Evolutionary conservation across 2,888 invertebrate species (phyloP).

Genomic region (Eristalis intricaria): DNA sequence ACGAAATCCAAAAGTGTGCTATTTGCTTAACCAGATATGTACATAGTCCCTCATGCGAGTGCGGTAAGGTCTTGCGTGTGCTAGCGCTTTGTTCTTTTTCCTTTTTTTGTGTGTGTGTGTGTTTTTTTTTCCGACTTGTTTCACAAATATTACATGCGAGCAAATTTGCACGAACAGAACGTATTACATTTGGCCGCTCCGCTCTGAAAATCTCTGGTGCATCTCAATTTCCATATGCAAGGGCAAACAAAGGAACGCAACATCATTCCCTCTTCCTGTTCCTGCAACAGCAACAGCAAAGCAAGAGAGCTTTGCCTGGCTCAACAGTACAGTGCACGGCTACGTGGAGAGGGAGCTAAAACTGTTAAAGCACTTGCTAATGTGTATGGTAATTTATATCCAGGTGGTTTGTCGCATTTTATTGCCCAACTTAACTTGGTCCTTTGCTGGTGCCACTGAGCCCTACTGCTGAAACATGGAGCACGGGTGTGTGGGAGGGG

Average conservation of each 20-base stretch:
- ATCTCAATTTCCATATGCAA: constrained; percentile 58
- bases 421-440: constrained; percentile 69
- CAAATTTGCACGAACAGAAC: constrained; percentile 65
- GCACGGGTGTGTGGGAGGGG: background rate
- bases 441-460: constrained; percentile 49
- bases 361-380: constrained; percentile 68
- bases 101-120: background rate
- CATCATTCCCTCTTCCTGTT: constrained; percentile 54
- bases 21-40: constrained; percentile 30
- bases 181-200: constrained; percentile 26
- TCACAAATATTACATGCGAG: constrained; percentile 45
- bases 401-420: constrained; percentile 72
- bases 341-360: constrained; percentile 35
- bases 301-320: background rate
- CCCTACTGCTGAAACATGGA: constrained; percentile 5
- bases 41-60: constrained; percentile 27
- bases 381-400: constrained; percentile 72
- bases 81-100: background rate
- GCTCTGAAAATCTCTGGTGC: constrained; percentile 38
- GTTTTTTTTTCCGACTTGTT: constrained; percentile 15
- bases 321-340: background rate
- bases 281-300: constrained; percentile 27
- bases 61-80: constrained; percentile 26
- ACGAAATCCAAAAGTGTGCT: constrained; percentile 13
- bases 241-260: constrained; percentile 42